Evolutionary conservation across 2,797 vertebrate genomes (phyloP).

Genomic region (Takifugu ocellatus): DNA sequence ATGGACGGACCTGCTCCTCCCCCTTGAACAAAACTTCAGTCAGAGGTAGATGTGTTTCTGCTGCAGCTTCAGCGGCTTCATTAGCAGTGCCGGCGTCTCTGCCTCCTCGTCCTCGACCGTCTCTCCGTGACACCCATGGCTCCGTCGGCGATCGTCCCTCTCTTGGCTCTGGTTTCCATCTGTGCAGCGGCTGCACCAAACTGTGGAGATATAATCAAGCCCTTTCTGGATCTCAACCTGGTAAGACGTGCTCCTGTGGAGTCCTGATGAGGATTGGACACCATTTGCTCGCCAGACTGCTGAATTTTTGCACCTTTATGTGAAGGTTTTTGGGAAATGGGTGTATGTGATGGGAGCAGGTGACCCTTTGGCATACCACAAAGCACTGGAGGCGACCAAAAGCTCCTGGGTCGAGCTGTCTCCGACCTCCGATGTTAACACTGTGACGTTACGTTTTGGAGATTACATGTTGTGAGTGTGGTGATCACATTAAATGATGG

Average conservation of each 20-base stretch:
- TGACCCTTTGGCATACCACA: constrained; percentile 64
- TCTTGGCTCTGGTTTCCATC: constrained; percentile 49
- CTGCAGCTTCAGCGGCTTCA: constrained; percentile 23
- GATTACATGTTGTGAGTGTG: constrained; percentile 68
- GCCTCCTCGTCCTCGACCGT: constrained; percentile 3
- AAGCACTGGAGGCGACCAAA: constrained; percentile 61
- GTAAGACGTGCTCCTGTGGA: constrained; percentile 33
- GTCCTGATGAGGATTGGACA: neutral
- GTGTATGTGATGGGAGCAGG: constrained; percentile 70
- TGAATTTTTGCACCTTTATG: neutral
- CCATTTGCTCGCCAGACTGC: no score
- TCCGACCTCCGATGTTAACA: constrained; percentile 44
- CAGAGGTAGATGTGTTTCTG: constrained; percentile 42
- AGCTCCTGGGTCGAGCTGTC: constrained; percentile 70
- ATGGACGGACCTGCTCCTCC: constrained; percentile 11
- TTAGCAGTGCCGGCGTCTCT: constrained; percentile 18
- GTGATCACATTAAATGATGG: neutral
- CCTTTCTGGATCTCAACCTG: constrained; percentile 54
- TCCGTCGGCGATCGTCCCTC: constrained; percentile 24
- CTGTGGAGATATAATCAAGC: constrained; percentile 63
- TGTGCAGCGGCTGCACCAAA: constrained; percentile 52
- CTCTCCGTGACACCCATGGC: constrained; percentile 48
- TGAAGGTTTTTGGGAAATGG: constrained; percentile 70
- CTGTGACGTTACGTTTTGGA: constrained; percentile 62
- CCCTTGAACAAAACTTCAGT: constrained; percentile 31